phyloP scores from a whole-genome alignment of 2,888 invertebrate genomes.

The Rhorus exstirpatorius region DNA sequence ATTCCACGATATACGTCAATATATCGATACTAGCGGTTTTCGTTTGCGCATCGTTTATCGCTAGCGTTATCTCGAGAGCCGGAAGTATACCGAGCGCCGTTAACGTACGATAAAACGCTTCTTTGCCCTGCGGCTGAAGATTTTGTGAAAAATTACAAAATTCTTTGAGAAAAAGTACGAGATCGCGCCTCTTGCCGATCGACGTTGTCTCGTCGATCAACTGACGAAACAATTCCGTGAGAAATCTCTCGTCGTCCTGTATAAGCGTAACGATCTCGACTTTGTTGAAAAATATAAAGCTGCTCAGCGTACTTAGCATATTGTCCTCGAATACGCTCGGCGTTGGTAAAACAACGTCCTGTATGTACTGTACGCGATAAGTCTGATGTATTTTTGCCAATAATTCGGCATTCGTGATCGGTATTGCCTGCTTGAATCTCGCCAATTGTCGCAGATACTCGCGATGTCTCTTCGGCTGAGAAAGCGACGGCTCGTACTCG shows the following conservation, averaged over 20 bases:
- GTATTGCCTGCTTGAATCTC: conserved; percentile 96
- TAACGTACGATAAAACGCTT: conserved; percentile 98
- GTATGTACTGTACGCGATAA: conserved; percentile 99
- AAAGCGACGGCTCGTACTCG: conserved; percentile 97
- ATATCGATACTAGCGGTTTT: conserved; percentile 99
- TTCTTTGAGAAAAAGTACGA: conserved; percentile 99
- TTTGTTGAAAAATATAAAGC: conserved; percentile 99
- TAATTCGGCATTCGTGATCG: conserved; percentile 97
- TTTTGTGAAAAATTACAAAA: conserved; percentile 99
- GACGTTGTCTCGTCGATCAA: conserved; percentile 96
- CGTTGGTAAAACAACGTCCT: conserved; percentile 99
- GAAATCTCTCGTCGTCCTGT: conserved; percentile 98
- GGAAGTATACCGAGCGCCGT: conserved; percentile 95
- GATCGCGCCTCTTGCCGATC: conserved; percentile 94
- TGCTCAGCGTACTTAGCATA: conserved; percentile 98
- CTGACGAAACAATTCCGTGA: conserved; percentile 97
- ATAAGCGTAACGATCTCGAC: conserved; percentile 99
- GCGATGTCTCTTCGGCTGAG: conserved; percentile 96
- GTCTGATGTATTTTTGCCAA: conserved; percentile 99
- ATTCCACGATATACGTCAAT: conserved; percentile 98
- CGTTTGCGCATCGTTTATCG: conserved; percentile 96
- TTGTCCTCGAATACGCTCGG: conserved; percentile 99
- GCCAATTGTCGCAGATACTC: conserved; percentile 98
- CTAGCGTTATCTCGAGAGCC: conserved; percentile 95
- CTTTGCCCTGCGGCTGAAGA: conserved; percentile 98